These are phyloP conservation scores for Corvus cornix DNA, from an alignment of 2,113 vertebrate genomes.

Conservation along the genomic window DNA sequence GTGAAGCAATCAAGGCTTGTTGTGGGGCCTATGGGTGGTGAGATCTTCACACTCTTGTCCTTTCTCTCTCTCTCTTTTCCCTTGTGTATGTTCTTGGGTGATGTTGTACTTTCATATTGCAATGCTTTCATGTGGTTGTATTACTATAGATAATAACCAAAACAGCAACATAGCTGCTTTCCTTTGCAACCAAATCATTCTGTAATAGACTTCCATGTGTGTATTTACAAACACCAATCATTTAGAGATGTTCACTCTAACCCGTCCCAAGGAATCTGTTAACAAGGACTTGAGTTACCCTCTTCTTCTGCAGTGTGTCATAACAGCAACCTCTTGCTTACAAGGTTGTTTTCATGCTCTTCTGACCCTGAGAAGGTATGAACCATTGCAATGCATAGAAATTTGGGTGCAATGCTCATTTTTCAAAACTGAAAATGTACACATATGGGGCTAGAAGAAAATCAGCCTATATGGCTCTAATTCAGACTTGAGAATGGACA, in stretches of 20 bases:
- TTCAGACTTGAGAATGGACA: not conserved
- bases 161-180: not conserved
- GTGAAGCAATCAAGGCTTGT: too few relatives aligned
- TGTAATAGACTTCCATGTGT: not conserved
- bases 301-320: not conserved
- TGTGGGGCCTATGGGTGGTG: too few relatives aligned
- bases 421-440: not conserved
- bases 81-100: too few relatives aligned
- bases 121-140: not conserved
- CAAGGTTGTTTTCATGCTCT: not conserved
- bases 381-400: not conserved
- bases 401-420: not conserved
- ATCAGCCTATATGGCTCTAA: not conserved
- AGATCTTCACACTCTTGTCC: too few relatives aligned
- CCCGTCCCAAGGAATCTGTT: fast-evolving
- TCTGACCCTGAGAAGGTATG: not conserved
- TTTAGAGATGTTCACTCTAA: not conserved
- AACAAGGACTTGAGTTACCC: too few relatives aligned
- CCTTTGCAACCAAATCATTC: not conserved
- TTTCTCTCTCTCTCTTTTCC: too few relatives aligned
- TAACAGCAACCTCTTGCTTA: not conserved
- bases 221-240: not conserved
- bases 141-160: not conserved
- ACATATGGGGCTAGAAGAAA: not conserved
- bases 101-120: too few relatives aligned